Base-by-base conservation (phyloP, 2,888 invertebrate genomes). In the Megastigmus dorsalis region DNA sequence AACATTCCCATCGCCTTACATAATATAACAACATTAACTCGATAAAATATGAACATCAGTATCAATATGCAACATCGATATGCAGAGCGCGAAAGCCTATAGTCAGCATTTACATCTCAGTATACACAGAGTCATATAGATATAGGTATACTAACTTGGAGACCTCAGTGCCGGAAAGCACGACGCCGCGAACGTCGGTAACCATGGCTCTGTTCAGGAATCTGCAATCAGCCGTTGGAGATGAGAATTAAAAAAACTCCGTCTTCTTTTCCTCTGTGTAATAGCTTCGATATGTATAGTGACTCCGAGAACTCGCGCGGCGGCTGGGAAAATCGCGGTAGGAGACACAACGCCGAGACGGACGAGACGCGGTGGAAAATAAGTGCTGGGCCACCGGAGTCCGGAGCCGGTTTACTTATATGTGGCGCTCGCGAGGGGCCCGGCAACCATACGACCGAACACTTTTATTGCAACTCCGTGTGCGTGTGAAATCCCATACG, bases 81-180 rank as follows among this genome's bases (percentile, higher is more conserved):
- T n/a, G n/a, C n/a, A n/a, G n/a, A n/a, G n/a, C n/a, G n/a, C n/a
- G n/a, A n/a, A n/a, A n/a, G n/a, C n/a, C n/a, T n/a, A n/a, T n/a
- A n/a, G n/a, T n/a, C n/a, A n/a, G n/a, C n/a, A n/a, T n/a, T n/a
- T n/a, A n/a, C n/a, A n/a, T n/a, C n/a, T n/a, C n/a, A n/a, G n/a
- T n/a, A n/a, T n/a, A n/a, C n/a, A n/a, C n/a, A n/a, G n/a, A n/a
- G n/a, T n/a, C n/a, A n/a, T n/a, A n/a, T n/a, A n/a, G n/a, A n/a
- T n/a, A n/a, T n/a, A n/a, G 10, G 15, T 30, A 75, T 80, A 89
- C 89, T 90, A 90, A 95, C 95, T 91, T 91, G 75, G 95, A 92
- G 74, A 93, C 89, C 85, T 91, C 89, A 1, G 91, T 92, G 83
- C 94, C 94, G 60, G 93, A 94, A 80, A 94, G 80, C 54, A 86